Evolutionary conservation across 2,888 invertebrate genomes (phyloP), one percentile per base, ranked within the genome.

Genomic region (Melieria picta): DNA sequence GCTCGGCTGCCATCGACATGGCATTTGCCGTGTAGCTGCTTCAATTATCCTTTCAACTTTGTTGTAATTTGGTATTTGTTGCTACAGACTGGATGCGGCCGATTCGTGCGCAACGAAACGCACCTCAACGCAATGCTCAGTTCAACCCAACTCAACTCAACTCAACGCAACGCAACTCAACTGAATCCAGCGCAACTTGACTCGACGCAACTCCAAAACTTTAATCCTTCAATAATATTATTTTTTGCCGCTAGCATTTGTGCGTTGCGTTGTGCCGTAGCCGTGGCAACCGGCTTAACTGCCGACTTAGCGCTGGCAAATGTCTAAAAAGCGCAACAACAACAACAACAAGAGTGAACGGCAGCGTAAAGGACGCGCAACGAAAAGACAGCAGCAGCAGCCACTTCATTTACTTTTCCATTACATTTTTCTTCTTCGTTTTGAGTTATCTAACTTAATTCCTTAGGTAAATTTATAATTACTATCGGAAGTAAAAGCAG

Each of bases 151-250:
- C 43, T 60, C 6, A n/a, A 46, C 43, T n/a, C 52, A 60, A 30
- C 30, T 50, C 60, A 11, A 60, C 50, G 16, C 16, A 16, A 46
- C 43, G 43, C 52, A 60, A 30, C 30, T 58, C 60, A 11, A 60
- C 50, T 43, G 46, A 61, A 50, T 52, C 16, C 60, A 43, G 4
- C 52, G 45, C 50, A 67, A 50, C 60, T 45, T 50, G 45, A 60
- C 67, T 67, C 58, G 2, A 30, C 30, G 30, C 30, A 30, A 30
- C 60, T 52, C 52, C 50, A 61, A 67, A 67, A 67, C 67, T 67
- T 67, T 67, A 67, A 67, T 60, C 60, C 67, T 67, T 67, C 60
- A 67, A 67, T 67, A 67, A 61, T 67, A 67, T 67, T 67, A 61
- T 67, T 67, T 67, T 61, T 67, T 58, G 43, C 52, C 50, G 48